These are phyloP conservation scores for Aleiodes testaceus DNA, from an alignment of 2,888 invertebrate genomes.

Conservation along the genomic window DNA sequence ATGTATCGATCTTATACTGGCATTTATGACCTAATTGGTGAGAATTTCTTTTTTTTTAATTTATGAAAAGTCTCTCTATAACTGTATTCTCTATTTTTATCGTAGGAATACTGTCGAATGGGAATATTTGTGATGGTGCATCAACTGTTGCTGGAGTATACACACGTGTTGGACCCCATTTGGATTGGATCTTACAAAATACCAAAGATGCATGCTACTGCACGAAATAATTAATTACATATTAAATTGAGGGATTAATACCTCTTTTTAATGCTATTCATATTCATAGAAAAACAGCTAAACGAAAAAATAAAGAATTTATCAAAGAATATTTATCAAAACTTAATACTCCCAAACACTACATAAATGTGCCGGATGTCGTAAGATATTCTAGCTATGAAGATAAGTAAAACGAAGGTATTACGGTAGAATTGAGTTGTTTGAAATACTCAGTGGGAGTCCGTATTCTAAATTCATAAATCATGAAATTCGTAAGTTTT, in stretches of 20 bases:
- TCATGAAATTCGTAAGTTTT: background rate
- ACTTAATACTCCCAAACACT: background rate
- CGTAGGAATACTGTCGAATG: slow-evolving; percentile 75
- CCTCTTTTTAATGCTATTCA: background rate
- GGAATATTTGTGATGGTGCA: slow-evolving; percentile 73
- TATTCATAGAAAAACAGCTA: background rate
- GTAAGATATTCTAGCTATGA: background rate
- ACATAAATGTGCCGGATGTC: slow-evolving; percentile 13
- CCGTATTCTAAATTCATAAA: no score
- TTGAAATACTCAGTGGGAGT: background rate
- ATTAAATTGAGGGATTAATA: background rate
- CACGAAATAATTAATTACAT: slow-evolving; percentile 58
- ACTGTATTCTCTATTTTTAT: slow-evolving; percentile 8
- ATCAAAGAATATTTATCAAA: background rate
- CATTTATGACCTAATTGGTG: slow-evolving; percentile 75
- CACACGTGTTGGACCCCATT: slow-evolving; percentile 75
- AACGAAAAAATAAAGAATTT: background rate
- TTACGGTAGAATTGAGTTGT: background rate
- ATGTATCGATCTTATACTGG: slow-evolving; percentile 74
- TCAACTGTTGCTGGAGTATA: slow-evolving; percentile 73
- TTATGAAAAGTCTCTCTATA: background rate
- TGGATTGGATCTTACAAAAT: slow-evolving; percentile 76
- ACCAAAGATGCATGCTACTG: slow-evolving; percentile 77
- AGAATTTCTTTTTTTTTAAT: slow-evolving; percentile 24
- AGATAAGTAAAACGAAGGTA: background rate